Evolutionary conservation across 2,888 invertebrate species (phyloP).

Genomic region (Thereva nobilitata): DNA sequence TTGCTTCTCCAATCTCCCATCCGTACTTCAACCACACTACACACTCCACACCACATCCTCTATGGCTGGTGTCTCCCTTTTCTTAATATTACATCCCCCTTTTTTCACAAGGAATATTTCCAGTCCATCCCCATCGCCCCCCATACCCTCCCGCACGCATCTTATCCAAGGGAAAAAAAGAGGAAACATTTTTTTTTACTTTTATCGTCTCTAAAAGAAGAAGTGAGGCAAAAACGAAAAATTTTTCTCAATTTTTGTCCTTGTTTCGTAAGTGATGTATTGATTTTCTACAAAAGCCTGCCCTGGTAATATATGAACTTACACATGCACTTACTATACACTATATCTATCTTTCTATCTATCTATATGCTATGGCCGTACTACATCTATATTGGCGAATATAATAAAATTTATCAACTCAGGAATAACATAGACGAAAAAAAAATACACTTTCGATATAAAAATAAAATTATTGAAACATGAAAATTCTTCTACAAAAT

Average conservation of each 20-base stretch:
- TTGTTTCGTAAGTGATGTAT: slow-evolving; percentile 16
- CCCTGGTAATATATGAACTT: background rate
- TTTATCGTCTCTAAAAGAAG: slow-evolving; percentile 15
- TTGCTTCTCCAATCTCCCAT: slow-evolving; percentile 1
- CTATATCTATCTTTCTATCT: too few species aligned
- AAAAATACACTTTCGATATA: too few species aligned
- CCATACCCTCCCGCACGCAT: too few species aligned
- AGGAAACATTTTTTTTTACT: too few species aligned
- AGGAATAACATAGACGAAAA: too few species aligned
- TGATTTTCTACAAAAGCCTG: slow-evolving; percentile 14
- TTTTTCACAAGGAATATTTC: slow-evolving; percentile 7
- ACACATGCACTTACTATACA: slow-evolving; percentile 1
- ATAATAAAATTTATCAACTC: too few species aligned
- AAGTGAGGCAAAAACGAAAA: slow-evolving; percentile 15
- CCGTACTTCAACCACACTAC: background rate
- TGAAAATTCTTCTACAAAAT: too few species aligned
- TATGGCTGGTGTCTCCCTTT: slow-evolving; percentile 1
- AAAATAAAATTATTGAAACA: too few species aligned
- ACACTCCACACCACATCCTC: too few species aligned
- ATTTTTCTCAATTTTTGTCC: slow-evolving; percentile 13
- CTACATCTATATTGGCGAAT: too few species aligned
- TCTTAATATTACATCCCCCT: slow-evolving; percentile 12
- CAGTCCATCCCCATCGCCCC: background rate
- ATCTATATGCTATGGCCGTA: too few species aligned
- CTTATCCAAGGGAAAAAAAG: too few species aligned